Percentiles rank a stretch among this genome's conserved stretches.
phyloP scores from a whole-genome alignment of 2,797 vertebrate genomes.

The Melanogrammus aeglefinus region DNA sequence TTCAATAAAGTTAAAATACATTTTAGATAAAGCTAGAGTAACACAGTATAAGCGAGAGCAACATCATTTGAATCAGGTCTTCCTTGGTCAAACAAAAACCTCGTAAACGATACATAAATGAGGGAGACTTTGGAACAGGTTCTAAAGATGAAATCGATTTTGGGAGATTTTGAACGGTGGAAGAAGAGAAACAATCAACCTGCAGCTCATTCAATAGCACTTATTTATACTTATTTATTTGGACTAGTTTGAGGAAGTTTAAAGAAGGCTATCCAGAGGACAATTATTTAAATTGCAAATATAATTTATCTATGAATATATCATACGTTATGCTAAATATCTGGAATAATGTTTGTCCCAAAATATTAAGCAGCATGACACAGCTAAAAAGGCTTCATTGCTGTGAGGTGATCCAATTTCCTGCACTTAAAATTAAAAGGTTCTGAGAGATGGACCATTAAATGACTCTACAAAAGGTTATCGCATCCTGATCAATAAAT shows the following conservation, averaged over 20 bases:
- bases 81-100: too few relatives aligned
- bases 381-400: background rate
- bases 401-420: background rate
- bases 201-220: background rate
- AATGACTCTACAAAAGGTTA: background rate
- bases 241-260: background rate
- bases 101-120: too few relatives aligned
- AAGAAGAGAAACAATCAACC: background rate
- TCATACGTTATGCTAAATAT: background rate
- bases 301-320: background rate
- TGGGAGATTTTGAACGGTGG: too few relatives aligned
- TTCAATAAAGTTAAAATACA: too few relatives aligned
- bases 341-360: background rate
- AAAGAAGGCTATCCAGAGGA: background rate
- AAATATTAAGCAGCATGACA: background rate
- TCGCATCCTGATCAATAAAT: background rate
- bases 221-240: conserved; percentile 1
- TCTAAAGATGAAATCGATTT: too few relatives aligned
- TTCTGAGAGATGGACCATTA: background rate
- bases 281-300: background rate
- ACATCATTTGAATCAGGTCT: too few relatives aligned
- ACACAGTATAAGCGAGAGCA: too few relatives aligned
- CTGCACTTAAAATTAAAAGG: background rate
- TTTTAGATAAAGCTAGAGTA: too few relatives aligned
- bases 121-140: too few relatives aligned